phyloP scores from a whole-genome alignment of 2,113 vertebrate genomes.

The Zeus faber region DNA sequence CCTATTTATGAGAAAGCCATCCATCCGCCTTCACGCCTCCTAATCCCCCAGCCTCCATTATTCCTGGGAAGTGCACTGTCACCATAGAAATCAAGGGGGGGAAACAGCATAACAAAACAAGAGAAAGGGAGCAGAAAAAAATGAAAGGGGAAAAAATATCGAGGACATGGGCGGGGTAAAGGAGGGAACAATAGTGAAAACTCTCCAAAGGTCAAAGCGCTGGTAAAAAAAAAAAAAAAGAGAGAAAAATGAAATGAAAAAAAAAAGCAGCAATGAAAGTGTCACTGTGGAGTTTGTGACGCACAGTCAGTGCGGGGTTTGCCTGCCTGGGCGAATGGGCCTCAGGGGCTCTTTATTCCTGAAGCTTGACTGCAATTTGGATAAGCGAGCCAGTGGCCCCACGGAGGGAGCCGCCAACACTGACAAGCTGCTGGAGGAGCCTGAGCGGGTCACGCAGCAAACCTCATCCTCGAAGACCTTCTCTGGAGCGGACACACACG shows the following conservation, averaged over 20 bases:
- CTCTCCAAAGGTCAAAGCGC: constrained; percentile 63
- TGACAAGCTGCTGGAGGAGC: constrained; percentile 70
- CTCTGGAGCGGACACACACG: constrained; percentile 21
- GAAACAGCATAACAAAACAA: constrained; percentile 79
- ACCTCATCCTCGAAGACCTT: constrained; percentile 34
- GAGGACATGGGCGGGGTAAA: constrained; percentile 22
- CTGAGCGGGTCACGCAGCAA: constrained; percentile 45
- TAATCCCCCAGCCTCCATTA: constrained; percentile 75
- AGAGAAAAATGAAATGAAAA: constrained; percentile 35
- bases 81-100: constrained; percentile 74
- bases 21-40: constrained; percentile 70
- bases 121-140: constrained; percentile 30
- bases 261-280: constrained; percentile 62
- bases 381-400: constrained; percentile 62
- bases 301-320: constrained; percentile 62
- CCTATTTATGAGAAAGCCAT: constrained; percentile 79
- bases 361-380: constrained; percentile 74
- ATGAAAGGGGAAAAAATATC: constrained; percentile 34
- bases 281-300: constrained; percentile 74
- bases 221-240: constrained; percentile 31
- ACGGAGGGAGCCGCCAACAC: constrained; percentile 58
- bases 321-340: constrained; percentile 65
- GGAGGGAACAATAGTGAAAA: constrained; percentile 68
- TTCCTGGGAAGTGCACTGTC: constrained; percentile 74
- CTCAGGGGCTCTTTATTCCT: constrained; percentile 78